These are phyloP conservation scores for Drosophila mauritiana DNA, from an alignment of 1,140 invertebrate species.

Conservation along the genomic window DNA sequence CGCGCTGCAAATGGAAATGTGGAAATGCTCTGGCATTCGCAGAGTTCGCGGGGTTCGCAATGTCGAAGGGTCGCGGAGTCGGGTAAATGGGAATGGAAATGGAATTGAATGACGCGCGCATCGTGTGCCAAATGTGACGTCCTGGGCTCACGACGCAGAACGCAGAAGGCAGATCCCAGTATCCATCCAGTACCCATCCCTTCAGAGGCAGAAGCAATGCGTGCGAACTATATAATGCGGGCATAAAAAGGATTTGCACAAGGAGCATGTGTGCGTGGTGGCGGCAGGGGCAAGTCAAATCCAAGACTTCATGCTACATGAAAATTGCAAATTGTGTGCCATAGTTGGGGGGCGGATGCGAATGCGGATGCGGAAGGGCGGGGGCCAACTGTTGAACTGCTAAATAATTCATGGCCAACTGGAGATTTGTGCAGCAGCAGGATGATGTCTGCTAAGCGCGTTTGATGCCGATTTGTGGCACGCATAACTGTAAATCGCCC, in stretches of 20 bases:
- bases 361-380: not conserved
- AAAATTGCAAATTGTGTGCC: conserved; percentile 71
- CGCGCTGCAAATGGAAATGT: conserved; percentile 55
- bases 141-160: not conserved
- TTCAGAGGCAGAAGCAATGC: conserved; percentile 42
- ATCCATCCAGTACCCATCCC: not conserved
- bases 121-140: conserved; percentile 62
- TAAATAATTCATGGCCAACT: conserved; percentile 80
- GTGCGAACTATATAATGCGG: conserved; percentile 82
- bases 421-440: conserved; percentile 68
- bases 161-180: not conserved
- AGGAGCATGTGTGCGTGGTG: conserved; percentile 24
- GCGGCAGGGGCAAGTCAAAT: conserved; percentile 47
- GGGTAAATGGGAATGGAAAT: conserved; percentile 60
- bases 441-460: conserved; percentile 62
- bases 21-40: conserved; percentile 5
- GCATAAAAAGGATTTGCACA: conserved; percentile 84
- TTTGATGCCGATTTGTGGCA: conserved; percentile 75
- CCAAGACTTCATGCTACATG: conserved; percentile 40
- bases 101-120: conserved; percentile 76
- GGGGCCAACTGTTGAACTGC: conserved; percentile 61
- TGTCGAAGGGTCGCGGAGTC: not conserved
- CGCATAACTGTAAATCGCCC: conserved; percentile 72
- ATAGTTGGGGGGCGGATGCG: conserved; percentile 42
- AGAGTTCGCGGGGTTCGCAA: not conserved